Evolutionary conservation across 2,113 vertebrate species (phyloP), one percentile per base, ranked within the genome.

Genomic region (Hyperopisus bebe): DNA sequence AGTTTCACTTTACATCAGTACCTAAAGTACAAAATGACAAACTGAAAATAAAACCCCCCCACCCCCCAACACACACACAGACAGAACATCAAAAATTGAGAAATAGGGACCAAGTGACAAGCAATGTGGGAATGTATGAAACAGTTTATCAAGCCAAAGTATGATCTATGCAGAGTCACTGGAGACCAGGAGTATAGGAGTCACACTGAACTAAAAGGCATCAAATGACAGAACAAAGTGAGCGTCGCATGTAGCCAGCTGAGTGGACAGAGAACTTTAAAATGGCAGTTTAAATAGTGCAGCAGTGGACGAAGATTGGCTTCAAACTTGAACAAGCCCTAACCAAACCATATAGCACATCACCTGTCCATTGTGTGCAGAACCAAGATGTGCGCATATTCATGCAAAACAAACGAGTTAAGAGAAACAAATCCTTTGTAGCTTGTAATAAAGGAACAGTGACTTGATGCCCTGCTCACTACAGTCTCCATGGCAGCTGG

Each of bases 401-500:
- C 24, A 87, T 53, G 48, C 48, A 24, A 88, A 46, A n/a, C 9
- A 15, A 13, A 35, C 19, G 39, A 13, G 35, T 19, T 55, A 51
- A 50, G 51, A 44, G n/a, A 48, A 58, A 62, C 53, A 58, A 51
- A 39, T 53, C 80, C 27, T 66, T 24, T 21, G 55, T 42, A 47
- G 35, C 55, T 62, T 17, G 17, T n/a, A 35, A 21, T 8, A 83
- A 39, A 66, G 17, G 51, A n/a, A 84, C 70, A 51, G 21, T 17
- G 39, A 86, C 66, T 39, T 50, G 50, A 3, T 74, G 47, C 13
- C 53, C 77, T 3, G 0, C 21, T 94, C 92, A 95, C 74, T 94
- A 94, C 0, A 91, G 94, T 48, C 93, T 95, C 95, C 96, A 96
- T 62, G 93, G 86, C 17, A 94, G 92, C 91, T 93, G 93, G 88